Conservation (phyloP, 2,113 vertebrate species). For the Hypomesus transpacificus region DNA sequence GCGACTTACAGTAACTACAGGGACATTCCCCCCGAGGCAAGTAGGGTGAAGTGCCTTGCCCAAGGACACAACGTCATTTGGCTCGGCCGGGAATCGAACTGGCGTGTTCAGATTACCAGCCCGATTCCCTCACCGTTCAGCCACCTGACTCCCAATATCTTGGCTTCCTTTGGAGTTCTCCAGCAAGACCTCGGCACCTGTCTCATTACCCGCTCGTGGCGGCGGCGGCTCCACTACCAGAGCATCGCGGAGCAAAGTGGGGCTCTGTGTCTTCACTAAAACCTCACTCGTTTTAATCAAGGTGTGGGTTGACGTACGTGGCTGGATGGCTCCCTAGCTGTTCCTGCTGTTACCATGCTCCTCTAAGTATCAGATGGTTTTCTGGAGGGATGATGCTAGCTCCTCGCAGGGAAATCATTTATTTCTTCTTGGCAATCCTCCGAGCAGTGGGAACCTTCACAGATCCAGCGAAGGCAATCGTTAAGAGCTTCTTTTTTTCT, state of each 20-base stretch:
- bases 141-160: no score
- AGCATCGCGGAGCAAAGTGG: background rate
- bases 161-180: no score
- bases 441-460: slow-evolving; percentile 64
- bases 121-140: no score
- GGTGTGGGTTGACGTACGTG: background rate
- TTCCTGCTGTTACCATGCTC: background rate
- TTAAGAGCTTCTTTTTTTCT: slow-evolving; percentile 67
- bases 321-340: background rate
- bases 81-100: no score
- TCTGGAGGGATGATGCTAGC: slow-evolving; percentile 39
- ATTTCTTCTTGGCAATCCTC: slow-evolving; percentile 60
- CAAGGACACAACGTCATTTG: no score
- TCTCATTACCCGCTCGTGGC: no score
- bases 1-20: no score
- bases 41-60: no score
- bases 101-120: no score
- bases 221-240: background rate
- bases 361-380: slow-evolving; percentile 43
- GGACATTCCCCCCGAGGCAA: no score
- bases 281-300: background rate
- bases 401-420: slow-evolving; percentile 59
- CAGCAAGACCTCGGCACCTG: no score
- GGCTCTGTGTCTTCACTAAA: background rate
- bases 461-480: slow-evolving; percentile 61